Evolutionary conservation across 2,888 invertebrate genomes (phyloP).

Genomic region (Chrysina gloriosa): DNA sequence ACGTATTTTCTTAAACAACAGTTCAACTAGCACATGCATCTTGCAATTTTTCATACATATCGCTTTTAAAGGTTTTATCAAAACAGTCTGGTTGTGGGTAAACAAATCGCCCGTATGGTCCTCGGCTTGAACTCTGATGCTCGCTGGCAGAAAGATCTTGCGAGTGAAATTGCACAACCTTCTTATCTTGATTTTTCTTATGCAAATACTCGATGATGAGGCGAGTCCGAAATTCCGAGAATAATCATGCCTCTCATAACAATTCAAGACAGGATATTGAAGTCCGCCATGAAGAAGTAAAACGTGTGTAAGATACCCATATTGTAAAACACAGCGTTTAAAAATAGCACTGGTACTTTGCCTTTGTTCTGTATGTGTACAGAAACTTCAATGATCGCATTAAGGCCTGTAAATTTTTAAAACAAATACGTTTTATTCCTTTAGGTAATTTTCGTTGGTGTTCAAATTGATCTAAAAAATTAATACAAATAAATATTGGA

Average conservation of each 20-base stretch:
- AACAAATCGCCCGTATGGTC: slow-evolving; percentile 2
- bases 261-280: slow-evolving; percentile 40
- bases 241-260: slow-evolving; percentile 41
- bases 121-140: not conserved
- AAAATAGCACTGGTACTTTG: slow-evolving; percentile 35
- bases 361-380: slow-evolving; percentile 26
- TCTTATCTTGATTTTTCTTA: slow-evolving; percentile 38
- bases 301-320: slow-evolving; percentile 21
- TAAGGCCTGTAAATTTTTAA: slow-evolving; percentile 13
- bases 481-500: too few relatives aligned
- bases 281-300: slow-evolving; percentile 33
- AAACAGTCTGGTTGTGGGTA: slow-evolving; percentile 19
- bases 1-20: slow-evolving; percentile 28
- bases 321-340: slow-evolving; percentile 30
- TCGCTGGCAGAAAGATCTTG: slow-evolving; percentile 20
- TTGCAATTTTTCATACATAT: slow-evolving; percentile 12
- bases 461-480: too few relatives aligned
- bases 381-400: slow-evolving; percentile 13
- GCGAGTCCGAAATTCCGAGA: slow-evolving; percentile 39
- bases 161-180: slow-evolving; percentile 35
- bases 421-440: slow-evolving; percentile 3
- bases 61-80: slow-evolving; percentile 7
- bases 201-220: slow-evolving; percentile 36
- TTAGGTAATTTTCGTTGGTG: too few relatives aligned
- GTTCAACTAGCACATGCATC: not conserved